A percentile compares a stretch with the other conserved stretches of the same genome.
These are phyloP conservation scores for Noctua fimbriata DNA, from an alignment of 2,888 invertebrate species.

Conservation along the genomic window DNA sequence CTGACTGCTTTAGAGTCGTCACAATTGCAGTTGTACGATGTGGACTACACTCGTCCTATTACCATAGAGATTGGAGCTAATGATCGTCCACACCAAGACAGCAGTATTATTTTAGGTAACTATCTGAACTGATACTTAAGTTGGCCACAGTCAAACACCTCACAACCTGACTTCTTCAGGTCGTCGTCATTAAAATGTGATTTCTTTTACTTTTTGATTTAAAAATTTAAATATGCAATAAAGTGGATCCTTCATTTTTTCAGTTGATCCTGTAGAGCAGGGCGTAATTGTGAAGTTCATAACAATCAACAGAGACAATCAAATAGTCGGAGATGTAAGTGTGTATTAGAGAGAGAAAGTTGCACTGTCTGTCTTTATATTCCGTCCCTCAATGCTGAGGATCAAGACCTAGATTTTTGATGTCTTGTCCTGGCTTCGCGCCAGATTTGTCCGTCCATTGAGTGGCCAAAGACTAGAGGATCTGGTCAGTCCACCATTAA, in stretches of 20 bases:
- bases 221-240: neutral
- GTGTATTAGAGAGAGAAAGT: neutral
- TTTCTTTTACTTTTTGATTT: neutral
- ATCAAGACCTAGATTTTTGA: neutral
- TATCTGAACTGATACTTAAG: neutral
- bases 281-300: slow-evolving; percentile 82
- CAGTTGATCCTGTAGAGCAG: slow-evolving; percentile 85
- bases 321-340: slow-evolving; percentile 86
- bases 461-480: neutral
- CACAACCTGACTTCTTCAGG: neutral
- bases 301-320: slow-evolving; percentile 84
- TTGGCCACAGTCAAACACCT: neutral
- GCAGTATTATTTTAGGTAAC: slow-evolving; percentile 82
- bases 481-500: neutral
- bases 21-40: slow-evolving; percentile 80
- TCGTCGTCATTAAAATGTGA: neutral
- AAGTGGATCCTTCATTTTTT: slow-evolving; percentile 54
- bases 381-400: neutral
- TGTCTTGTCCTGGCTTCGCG: neutral
- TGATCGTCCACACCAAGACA: slow-evolving; percentile 83
- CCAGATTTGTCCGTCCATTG: neutral
- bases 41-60: slow-evolving; percentile 83
- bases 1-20: slow-evolving; percentile 83
- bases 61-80: slow-evolving; percentile 85
- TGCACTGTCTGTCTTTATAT: neutral